phyloP scores from a whole-genome alignment of 2,888 invertebrate species.

The Lacanobia oleracea region DNA sequence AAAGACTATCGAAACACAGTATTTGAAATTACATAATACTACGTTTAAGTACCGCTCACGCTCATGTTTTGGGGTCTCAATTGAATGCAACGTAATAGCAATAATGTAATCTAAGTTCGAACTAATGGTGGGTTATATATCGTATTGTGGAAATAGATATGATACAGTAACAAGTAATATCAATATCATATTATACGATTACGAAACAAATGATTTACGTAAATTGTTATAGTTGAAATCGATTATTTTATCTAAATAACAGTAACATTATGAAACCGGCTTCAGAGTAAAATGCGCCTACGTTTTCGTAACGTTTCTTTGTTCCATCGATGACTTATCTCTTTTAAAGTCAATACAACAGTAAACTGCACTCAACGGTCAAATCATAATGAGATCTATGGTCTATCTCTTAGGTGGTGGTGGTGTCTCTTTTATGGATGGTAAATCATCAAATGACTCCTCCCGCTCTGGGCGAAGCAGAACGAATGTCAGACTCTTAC shows the following conservation, averaged over 20 bases:
- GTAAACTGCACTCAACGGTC: no score
- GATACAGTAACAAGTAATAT: background rate
- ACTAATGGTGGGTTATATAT: slow-evolving; percentile 19
- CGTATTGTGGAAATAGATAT: background rate
- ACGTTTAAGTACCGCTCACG: slow-evolving; percentile 13
- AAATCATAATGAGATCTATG: no score
- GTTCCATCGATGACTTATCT: no score
- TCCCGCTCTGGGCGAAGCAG: no score
- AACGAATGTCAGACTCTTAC: no score
- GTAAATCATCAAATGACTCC: no score
- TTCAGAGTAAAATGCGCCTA: background rate
- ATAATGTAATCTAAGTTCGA: slow-evolving; percentile 21
- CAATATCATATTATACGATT: background rate
- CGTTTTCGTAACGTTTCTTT: no score
- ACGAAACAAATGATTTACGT: background rate
- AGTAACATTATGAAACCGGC: background rate
- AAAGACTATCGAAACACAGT: background rate
- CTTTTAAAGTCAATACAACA: no score
- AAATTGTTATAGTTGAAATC: background rate
- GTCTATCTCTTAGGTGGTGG: no score
- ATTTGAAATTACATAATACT: slow-evolving; percentile 5
- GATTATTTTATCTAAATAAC: background rate
- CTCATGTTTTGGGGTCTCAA: slow-evolving; percentile 2
- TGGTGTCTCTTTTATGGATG: no score
- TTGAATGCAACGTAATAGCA: slow-evolving; percentile 16